Evolutionary conservation across 2,888 invertebrate genomes (phyloP).

Genomic region (Conistra vaccinii): DNA sequence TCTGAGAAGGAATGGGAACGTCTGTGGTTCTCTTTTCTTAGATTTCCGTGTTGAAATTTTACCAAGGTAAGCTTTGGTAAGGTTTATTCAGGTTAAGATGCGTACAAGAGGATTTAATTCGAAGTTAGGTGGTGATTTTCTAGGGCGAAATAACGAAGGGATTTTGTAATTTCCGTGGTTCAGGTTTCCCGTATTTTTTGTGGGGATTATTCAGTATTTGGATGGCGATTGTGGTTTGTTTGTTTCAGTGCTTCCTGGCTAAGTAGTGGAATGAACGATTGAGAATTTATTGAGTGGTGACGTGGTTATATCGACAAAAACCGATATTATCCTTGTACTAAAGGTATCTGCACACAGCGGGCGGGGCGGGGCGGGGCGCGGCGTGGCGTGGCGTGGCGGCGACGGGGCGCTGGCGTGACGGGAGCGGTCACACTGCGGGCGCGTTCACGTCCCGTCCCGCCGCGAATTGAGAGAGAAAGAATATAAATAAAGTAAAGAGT

Average conservation of each 20-base stretch:
- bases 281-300: not conserved
- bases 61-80: slow-evolving; percentile 44
- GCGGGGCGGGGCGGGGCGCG: no score
- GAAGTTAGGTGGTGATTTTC: slow-evolving; percentile 29
- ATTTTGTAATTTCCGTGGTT: slow-evolving; percentile 18
- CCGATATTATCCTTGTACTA: no score
- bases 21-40: slow-evolving; percentile 56
- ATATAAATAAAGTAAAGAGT: no score
- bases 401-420: no score
- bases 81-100: slow-evolving; percentile 28
- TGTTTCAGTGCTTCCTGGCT: not conserved
- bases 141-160: slow-evolving; percentile 21
- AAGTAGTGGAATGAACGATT: not conserved
- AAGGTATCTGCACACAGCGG: no score
- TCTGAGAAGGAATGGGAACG: slow-evolving; percentile 57
- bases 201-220: not conserved
- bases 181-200: slow-evolving; percentile 7
- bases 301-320: no score
- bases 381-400: no score
- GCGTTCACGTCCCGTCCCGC: no score
- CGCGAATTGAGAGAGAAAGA: no score
- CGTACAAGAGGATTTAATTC: slow-evolving; percentile 35
- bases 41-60: slow-evolving; percentile 59
- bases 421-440: no score
- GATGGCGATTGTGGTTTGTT: not conserved